Evolutionary conservation across 2,888 invertebrate species (phyloP).

Genomic region (Oscheius sp.): DNA sequence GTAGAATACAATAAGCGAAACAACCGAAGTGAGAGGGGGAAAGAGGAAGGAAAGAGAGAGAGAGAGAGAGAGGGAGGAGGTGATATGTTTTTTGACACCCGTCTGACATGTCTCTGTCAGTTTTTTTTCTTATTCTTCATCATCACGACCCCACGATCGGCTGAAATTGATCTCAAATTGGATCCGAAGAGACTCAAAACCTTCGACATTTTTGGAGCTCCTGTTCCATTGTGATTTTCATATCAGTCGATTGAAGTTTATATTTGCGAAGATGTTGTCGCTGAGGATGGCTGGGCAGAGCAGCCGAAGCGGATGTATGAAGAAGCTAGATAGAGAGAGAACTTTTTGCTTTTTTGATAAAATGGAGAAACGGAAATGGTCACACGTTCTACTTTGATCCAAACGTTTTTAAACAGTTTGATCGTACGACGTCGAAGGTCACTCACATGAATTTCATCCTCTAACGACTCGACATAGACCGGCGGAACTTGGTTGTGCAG

Average conservation of each 20-base stretch:
- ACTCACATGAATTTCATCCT: conserved; percentile 52
- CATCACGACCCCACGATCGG: conserved; percentile 24
- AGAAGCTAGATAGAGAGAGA: conserved; percentile 42
- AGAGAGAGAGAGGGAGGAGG: not conserved
- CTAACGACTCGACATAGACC: conserved; percentile 58
- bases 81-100: too few relatives aligned
- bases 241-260: conserved; percentile 42
- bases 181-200: not conserved
- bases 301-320: conserved; percentile 55
- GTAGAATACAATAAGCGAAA: too few relatives aligned
- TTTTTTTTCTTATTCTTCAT: not conserved
- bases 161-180: not conserved
- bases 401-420: too few relatives aligned
- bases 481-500: conserved; percentile 63
- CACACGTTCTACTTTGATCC: too few relatives aligned
- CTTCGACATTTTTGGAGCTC: conserved; percentile 14
- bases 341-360: not conserved
- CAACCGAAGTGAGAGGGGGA: not conserved
- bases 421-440: not conserved
- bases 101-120: not conserved
- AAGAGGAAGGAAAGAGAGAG: not conserved
- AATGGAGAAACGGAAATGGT: too few relatives aligned
- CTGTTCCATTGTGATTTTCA: conserved; percentile 35
- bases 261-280: conserved; percentile 60
- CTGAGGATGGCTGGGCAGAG: conserved; percentile 56